Conservation (phyloP, 2,797 vertebrate genomes). For the Oreochromis mossambicus region DNA sequence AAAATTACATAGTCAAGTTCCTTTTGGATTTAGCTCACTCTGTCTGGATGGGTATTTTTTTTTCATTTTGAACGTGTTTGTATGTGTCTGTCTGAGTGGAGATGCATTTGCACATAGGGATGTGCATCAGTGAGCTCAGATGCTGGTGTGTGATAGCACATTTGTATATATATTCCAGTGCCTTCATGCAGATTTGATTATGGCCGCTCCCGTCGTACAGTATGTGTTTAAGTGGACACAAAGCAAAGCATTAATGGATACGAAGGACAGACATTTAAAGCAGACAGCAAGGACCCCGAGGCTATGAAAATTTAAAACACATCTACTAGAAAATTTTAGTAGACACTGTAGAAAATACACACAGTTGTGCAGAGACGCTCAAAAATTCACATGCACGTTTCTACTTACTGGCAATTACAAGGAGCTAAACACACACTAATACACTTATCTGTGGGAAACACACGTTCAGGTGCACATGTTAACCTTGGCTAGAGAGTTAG, state of each 20-base stretch:
- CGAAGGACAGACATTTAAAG: slow-evolving; percentile 21
- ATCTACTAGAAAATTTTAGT: background rate
- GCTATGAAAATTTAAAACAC: slow-evolving; percentile 36
- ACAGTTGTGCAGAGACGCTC: background rate
- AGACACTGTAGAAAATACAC: background rate
- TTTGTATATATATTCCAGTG: slow-evolving; percentile 10
- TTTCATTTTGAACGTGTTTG: slow-evolving; percentile 3
- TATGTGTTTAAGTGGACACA: background rate
- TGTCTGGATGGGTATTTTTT: slow-evolving; percentile 22
- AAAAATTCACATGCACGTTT: background rate
- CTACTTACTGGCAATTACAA: slow-evolving; percentile 4
- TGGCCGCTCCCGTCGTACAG: background rate
- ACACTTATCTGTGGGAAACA: background rate
- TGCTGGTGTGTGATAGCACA: background rate
- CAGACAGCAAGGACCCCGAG: background rate
- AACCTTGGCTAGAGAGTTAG: background rate
- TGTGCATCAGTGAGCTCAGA: background rate
- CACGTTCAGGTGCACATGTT: background rate
- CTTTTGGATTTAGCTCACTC: slow-evolving; percentile 36
- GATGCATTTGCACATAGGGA: background rate
- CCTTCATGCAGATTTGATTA: slow-evolving; percentile 18
- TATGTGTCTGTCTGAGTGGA: background rate
- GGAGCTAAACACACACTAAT: background rate
- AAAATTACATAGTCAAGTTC: slow-evolving; percentile 51
- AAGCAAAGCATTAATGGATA: background rate